A percentile compares a stretch with the other conserved stretches of the same genome.
Evolutionary conservation across 2,888 invertebrate species (phyloP).

Genomic region (Apomyelois bistriatella): DNA sequence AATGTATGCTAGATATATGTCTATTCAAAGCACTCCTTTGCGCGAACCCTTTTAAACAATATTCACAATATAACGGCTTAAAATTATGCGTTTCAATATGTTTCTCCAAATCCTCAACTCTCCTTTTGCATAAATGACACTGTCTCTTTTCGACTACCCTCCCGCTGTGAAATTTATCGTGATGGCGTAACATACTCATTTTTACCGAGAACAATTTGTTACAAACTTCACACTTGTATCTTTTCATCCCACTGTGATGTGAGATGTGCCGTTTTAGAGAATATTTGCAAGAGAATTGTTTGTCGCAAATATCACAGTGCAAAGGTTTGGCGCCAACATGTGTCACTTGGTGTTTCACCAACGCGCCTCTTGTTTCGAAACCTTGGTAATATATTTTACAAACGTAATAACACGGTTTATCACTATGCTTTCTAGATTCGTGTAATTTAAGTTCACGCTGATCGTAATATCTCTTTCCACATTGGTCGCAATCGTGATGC

Average conservation of each 20-base stretch:
- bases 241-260: conserved; percentile 22
- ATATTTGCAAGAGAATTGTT: conserved; percentile 24
- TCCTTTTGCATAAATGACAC: conserved; percentile 30
- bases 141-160: background rate
- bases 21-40: conserved; percentile 29
- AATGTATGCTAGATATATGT: conserved; percentile 24
- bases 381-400: conserved; percentile 20
- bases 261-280: conserved; percentile 25
- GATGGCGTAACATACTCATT: conserved; percentile 17
- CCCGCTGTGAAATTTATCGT: conserved; percentile 13
- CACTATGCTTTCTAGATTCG: background rate
- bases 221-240: conserved; percentile 22
- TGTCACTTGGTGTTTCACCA: conserved; percentile 15
- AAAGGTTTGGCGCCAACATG: conserved; percentile 17
- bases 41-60: conserved; percentile 21
- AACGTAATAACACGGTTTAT: background rate
- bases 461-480: background rate
- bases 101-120: conserved; percentile 26
- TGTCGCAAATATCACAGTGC: conserved; percentile 23
- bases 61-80: conserved; percentile 1
- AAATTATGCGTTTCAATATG: conserved; percentile 23
- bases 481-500: conserved; percentile 26
- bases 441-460: conserved; percentile 6
- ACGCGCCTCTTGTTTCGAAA: conserved; percentile 12
- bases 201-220: conserved; percentile 19